phyloP scores from a whole-genome alignment of 2,888 invertebrate species.

The Drosophila barbarae region DNA sequence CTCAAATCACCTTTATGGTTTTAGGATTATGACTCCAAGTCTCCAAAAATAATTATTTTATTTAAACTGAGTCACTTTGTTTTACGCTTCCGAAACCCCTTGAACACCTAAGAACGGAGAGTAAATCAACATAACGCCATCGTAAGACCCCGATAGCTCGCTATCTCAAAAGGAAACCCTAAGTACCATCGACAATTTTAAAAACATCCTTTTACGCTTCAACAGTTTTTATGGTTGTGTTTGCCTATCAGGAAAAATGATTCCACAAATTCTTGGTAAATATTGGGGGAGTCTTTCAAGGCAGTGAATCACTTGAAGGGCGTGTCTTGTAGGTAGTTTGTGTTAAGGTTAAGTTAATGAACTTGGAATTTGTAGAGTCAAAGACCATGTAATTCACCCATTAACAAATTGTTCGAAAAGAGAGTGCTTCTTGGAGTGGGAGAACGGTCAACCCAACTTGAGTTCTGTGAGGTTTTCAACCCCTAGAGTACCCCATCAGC shows the following conservation, averaged over 20 bases:
- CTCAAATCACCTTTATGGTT: neutral
- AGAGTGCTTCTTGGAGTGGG: neutral
- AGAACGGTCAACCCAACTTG: conserved; percentile 28
- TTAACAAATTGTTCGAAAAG: conserved; percentile 62
- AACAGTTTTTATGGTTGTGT: conserved; percentile 63
- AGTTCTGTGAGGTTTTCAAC: conserved; percentile 30
- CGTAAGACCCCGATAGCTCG: conserved; percentile 39
- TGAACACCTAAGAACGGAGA: neutral
- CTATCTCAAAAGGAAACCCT: conserved; percentile 57
- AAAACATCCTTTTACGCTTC: conserved; percentile 67
- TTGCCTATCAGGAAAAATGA: conserved; percentile 39
- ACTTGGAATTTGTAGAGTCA: conserved; percentile 48
- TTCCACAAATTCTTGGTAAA: conserved; percentile 31
- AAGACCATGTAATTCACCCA: conserved; percentile 64
- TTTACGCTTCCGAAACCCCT: neutral
- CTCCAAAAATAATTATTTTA: neutral
- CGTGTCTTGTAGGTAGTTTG: conserved; percentile 59
- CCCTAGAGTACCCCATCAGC: conserved; percentile 27
- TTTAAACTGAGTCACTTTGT: neutral
- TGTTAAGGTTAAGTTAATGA: conserved; percentile 51
- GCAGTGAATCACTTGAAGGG: conserved; percentile 54
- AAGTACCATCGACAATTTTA: conserved; percentile 43
- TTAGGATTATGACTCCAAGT: neutral
- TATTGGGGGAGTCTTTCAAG: conserved; percentile 16
- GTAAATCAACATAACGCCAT: neutral